Evolutionary conservation across 1,140 invertebrate species (phyloP).

Genomic region (Heliconius eleuchia): DNA sequence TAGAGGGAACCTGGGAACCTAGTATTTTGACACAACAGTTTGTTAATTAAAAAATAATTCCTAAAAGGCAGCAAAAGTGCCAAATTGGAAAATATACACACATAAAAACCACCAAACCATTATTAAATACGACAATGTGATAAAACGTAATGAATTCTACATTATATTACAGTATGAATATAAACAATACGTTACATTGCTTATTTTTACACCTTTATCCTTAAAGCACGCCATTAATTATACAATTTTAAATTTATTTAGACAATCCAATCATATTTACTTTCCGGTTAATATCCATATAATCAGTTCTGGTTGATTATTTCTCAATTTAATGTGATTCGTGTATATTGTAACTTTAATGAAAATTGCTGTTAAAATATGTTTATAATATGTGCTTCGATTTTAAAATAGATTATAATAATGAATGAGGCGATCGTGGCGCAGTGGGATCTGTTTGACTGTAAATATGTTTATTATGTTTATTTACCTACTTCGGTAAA

Average conservation of each 20-base stretch:
- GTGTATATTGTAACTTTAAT: slow-evolving; percentile 19
- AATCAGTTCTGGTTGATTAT: slow-evolving; percentile 24
- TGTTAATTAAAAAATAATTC: too few species aligned
- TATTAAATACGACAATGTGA: slow-evolving; percentile 1
- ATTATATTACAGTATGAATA: not conserved
- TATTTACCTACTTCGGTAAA: too few species aligned
- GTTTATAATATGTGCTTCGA: slow-evolving; percentile 25
- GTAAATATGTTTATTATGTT: too few species aligned
- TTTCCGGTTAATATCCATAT: slow-evolving; percentile 23
- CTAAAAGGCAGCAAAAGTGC: not conserved
- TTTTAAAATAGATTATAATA: slow-evolving; percentile 33
- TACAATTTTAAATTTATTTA: slow-evolving; percentile 30
- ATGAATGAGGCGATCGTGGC: slow-evolving; percentile 15
- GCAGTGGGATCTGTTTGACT: too few species aligned
- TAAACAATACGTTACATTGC: not conserved
- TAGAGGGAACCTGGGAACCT: too few species aligned
- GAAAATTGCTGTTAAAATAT: slow-evolving; percentile 22
- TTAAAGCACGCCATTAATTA: slow-evolving; percentile 25
- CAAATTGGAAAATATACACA: not conserved
- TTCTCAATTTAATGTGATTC: slow-evolving; percentile 21
- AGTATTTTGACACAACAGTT: too few species aligned
- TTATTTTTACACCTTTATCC: slow-evolving; percentile 21
- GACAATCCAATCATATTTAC: slow-evolving; percentile 28
- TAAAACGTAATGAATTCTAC: slow-evolving; percentile 5
- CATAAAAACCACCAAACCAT: not conserved